Conservation (phyloP, 2,888 invertebrate species). For the Acronicta leporina region DNA sequence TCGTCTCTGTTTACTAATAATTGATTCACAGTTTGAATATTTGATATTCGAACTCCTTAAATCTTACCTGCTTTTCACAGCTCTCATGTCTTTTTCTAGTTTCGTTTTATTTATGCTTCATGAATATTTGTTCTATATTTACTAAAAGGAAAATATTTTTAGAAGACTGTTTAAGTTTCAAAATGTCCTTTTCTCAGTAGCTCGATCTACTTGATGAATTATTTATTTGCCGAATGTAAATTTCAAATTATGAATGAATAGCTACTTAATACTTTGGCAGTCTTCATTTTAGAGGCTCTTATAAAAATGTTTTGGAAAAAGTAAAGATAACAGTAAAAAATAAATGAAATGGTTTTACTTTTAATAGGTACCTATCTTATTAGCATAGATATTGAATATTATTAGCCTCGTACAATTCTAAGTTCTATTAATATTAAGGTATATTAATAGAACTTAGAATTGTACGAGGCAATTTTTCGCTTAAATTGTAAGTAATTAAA, state of each 20-base stretch:
- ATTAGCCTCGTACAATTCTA: no score
- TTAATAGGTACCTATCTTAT: conserved; percentile 28
- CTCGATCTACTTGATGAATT: conserved; percentile 59
- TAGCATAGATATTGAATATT: conserved; percentile 38
- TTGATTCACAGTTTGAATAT: conserved; percentile 39
- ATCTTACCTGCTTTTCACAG: conserved; percentile 21
- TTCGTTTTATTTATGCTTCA: conserved; percentile 29
- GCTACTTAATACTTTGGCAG: conserved; percentile 49
- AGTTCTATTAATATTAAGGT: no score
- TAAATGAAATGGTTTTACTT: conserved; percentile 18
- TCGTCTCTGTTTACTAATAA: conserved; percentile 15
- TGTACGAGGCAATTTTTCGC: neutral
- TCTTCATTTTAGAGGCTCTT: conserved; percentile 42
- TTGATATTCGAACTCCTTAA: conserved; percentile 34
- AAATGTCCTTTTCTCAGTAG: conserved; percentile 29
- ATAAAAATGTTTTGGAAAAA: conserved; percentile 14
- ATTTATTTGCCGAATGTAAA: conserved; percentile 64
- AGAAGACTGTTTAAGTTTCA: conserved; percentile 21
- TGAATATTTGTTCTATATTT: conserved; percentile 25
- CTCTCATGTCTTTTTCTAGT: conserved; percentile 20
- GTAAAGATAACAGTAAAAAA: conserved; percentile 36
- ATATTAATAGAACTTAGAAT: conserved; percentile 19
- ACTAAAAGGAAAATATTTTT: conserved; percentile 8
- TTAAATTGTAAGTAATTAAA: conserved; percentile 1
- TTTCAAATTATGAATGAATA: conserved; percentile 57